These are phyloP conservation scores for Sebastes aleutianus DNA, from an alignment of 2,797 vertebrate species.

Conservation along the genomic window DNA sequence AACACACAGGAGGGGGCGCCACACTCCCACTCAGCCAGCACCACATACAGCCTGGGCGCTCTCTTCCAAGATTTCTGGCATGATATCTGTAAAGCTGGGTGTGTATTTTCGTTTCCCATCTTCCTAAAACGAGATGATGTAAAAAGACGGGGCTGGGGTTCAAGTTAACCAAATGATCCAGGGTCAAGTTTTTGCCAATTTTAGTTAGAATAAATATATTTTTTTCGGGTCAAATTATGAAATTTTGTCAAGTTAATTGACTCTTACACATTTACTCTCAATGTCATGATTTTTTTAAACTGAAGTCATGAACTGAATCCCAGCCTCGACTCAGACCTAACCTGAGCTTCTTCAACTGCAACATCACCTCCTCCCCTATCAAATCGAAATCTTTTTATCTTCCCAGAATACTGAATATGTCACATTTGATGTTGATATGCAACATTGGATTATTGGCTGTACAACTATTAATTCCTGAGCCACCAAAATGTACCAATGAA, in stretches of 20 bases:
- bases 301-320: constrained; percentile 23
- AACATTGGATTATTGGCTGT: not conserved
- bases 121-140: constrained; percentile 47
- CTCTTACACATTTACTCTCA: not conserved
- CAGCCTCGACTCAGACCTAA: constrained; percentile 37
- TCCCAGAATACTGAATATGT: not conserved
- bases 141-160: constrained; percentile 32
- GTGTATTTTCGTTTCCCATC: constrained; percentile 88
- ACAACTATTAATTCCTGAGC: not conserved
- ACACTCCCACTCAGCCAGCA: constrained; percentile 87
- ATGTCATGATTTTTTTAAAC: not conserved
- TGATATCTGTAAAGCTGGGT: constrained; percentile 98
- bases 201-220: not conserved
- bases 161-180: not conserved
- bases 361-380: constrained; percentile 70
- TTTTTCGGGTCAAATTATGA: not conserved
- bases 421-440: not conserved
- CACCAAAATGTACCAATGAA: not conserved
- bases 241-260: not conserved
- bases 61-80: constrained; percentile 99
- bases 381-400: not conserved
- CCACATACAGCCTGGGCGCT: constrained; percentile 88
- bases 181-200: not conserved
- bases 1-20: constrained; percentile 94
- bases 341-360: constrained; percentile 66